Base-by-base conservation (phyloP, 2,113 vertebrate genomes). In the Neodontobutis hainanensis region DNA sequence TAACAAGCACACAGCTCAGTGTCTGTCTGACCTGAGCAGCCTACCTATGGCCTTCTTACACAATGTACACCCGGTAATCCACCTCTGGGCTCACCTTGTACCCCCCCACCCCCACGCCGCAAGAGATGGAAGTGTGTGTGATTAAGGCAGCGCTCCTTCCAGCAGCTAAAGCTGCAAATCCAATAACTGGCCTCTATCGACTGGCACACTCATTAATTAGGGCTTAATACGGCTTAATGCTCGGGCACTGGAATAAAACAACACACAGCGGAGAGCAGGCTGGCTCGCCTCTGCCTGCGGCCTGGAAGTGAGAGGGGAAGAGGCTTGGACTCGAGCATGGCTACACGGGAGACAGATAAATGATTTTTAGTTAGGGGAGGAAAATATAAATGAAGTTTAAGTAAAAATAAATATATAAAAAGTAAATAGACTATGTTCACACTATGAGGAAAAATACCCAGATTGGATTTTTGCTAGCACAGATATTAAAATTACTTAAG, bases 161-260 rank as follows among this genome's bases (percentile, higher is more conserved):
- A 90, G 92, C 90, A 91, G 92, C 92, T 92, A 91, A 93, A 92
- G 85, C 90, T 91, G 92, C 85, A 93, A 95, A 96, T 94, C 93
- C 94, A 93, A 93, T 94, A 95, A 94, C 90, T 89, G 85, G n/a
- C 70, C 90, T 88, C 87, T 90, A 92, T 90, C 93, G 88, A 91
- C 80, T 95, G 95, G 94, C 95, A 94, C 93, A 91, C 90, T 88
- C 92, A 94, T 95, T 95, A 95, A 96, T 96, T 95, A 94, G 93
- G 93, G 95, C 94, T 92, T 96, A 96, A 96, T 94, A 93, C 90
- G 90, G 93, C 94, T 94, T 94, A 96, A 94, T 93, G 87, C 81
- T 82, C 74, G 72, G 84, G 81, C 85, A 74, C 78, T 87, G 75
- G 73, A 75, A 70, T 63, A n/a, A 66, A 68, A 67, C 49, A 50